Conservation (phyloP, 2,888 invertebrate species). For the Polyommatus iphigenia region DNA sequence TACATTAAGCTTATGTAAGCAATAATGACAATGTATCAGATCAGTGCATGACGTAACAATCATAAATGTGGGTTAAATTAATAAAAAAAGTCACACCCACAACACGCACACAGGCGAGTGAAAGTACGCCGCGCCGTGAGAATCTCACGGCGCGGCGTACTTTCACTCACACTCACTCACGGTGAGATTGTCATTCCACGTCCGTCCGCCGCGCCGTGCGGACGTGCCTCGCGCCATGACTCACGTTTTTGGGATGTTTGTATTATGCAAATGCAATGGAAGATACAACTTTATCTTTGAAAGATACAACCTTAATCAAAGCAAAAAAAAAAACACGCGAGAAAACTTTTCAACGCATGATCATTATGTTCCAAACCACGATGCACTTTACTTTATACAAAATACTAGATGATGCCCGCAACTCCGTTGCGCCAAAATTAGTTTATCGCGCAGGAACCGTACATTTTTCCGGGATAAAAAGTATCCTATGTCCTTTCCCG, state of each 20-base stretch:
- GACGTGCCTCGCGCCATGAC: conserved; percentile 42
- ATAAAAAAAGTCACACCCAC: conserved; percentile 67
- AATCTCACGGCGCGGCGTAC: no score
- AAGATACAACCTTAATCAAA: no score
- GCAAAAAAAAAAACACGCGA: no score
- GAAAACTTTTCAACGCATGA: no score
- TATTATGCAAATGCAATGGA: no score
- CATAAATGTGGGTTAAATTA: conserved; percentile 72
- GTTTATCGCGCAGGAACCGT: no score
- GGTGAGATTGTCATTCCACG: conserved; percentile 52
- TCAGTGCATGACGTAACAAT: conserved; percentile 64
- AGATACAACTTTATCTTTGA: no score
- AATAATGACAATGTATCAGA: conserved; percentile 53
- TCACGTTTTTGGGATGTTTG: neutral
- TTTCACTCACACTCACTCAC: no score
- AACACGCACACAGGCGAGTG: conserved; percentile 55
- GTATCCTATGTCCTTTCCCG: no score
- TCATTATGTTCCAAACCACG: neutral
- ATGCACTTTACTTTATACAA: neutral
- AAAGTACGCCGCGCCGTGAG: conserved; percentile 50
- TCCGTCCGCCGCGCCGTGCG: conserved; percentile 45
- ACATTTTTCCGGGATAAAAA: no score
- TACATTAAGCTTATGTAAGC: conserved; percentile 36
- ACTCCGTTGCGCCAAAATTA: no score
- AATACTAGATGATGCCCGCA: no score